phyloP scores from a whole-genome alignment of 1,140 invertebrate species.

The Bombyx mandarina region DNA sequence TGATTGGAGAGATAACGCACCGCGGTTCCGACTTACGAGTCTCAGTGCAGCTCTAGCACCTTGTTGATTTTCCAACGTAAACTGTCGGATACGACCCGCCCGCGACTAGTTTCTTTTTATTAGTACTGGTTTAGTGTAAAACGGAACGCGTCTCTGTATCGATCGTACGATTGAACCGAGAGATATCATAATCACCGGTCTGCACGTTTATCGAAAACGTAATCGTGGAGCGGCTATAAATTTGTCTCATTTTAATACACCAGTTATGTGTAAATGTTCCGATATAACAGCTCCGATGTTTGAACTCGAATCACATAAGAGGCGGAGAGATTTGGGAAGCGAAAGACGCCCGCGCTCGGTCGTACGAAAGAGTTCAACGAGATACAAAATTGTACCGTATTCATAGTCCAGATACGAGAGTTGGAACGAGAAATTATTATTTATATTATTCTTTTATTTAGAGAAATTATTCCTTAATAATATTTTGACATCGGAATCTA shows the following conservation, averaged over 20 bases:
- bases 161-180: slow-evolving; percentile 59
- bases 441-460: no score
- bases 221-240: slow-evolving; percentile 65
- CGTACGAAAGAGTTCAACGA: slow-evolving; percentile 60
- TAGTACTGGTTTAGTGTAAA: slow-evolving; percentile 61
- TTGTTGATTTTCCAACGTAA: slow-evolving; percentile 65
- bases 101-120: slow-evolving; percentile 65
- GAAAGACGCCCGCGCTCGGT: slow-evolving; percentile 14
- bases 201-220: slow-evolving; percentile 64
- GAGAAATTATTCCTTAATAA: no score
- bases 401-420: not conserved
- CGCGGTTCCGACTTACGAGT: slow-evolving; percentile 37
- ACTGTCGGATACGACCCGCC: slow-evolving; percentile 46
- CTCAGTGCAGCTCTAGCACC: slow-evolving; percentile 31
- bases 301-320: slow-evolving; percentile 42
- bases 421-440: no score
- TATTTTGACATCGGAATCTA: no score
- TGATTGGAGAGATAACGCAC: slow-evolving; percentile 61
- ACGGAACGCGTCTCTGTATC: slow-evolving; percentile 55
- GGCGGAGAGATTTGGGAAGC: slow-evolving; percentile 8
- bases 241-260: slow-evolving; percentile 68
- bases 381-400: slow-evolving; percentile 14
- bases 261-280: slow-evolving; percentile 54
- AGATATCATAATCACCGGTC: slow-evolving; percentile 70
- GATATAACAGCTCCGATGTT: slow-evolving; percentile 42